Conservation (phyloP, 2,888 invertebrate species). For the Andricus quercusramuli region DNA sequence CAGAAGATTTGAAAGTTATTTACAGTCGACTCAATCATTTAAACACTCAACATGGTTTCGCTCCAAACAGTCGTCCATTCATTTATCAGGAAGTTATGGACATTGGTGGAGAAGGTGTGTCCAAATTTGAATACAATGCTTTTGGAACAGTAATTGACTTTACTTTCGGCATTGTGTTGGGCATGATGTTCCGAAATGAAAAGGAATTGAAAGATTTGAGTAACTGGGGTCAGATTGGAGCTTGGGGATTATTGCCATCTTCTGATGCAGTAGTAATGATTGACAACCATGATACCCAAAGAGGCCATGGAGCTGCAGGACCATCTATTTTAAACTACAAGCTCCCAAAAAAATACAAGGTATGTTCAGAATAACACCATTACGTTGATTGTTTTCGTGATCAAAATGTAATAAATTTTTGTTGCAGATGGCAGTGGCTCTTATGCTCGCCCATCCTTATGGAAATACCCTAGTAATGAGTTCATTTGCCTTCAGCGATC, state of each 20-base stretch:
- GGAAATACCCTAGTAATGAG: slow-evolving; percentile 82
- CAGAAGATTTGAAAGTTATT: slow-evolving; percentile 80
- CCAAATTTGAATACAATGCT: slow-evolving; percentile 75
- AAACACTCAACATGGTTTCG: slow-evolving; percentile 84
- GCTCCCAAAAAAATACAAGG: slow-evolving; percentile 74
- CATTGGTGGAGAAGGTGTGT: slow-evolving; percentile 78
- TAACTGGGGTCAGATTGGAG: slow-evolving; percentile 63
- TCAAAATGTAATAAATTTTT: not conserved
- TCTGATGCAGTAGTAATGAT: slow-evolving; percentile 80
- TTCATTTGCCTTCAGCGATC: slow-evolving; percentile 77
- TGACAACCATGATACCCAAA: slow-evolving; percentile 84
- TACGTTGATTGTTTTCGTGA: not conserved
- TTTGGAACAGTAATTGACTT: slow-evolving; percentile 88
- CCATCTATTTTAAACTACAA: slow-evolving; percentile 75
- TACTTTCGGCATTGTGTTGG: slow-evolving; percentile 78
- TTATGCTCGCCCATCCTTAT: slow-evolving; percentile 82
- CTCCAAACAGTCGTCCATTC: slow-evolving; percentile 83
- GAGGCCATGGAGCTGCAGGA: slow-evolving; percentile 78
- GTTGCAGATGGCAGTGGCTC: slow-evolving; percentile 79
- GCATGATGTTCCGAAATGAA: slow-evolving; percentile 68
- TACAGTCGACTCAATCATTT: slow-evolving; percentile 81
- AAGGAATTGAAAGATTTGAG: slow-evolving; percentile 67
- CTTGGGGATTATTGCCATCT: slow-evolving; percentile 71
- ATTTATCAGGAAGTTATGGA: slow-evolving; percentile 89
- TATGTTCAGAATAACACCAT: slow-evolving; percentile 48